A percentile compares a stretch with the other conserved stretches of the same genome.
Conservation (phyloP, 1,140 invertebrate species). For the Drosophila sturtevanti region DNA sequence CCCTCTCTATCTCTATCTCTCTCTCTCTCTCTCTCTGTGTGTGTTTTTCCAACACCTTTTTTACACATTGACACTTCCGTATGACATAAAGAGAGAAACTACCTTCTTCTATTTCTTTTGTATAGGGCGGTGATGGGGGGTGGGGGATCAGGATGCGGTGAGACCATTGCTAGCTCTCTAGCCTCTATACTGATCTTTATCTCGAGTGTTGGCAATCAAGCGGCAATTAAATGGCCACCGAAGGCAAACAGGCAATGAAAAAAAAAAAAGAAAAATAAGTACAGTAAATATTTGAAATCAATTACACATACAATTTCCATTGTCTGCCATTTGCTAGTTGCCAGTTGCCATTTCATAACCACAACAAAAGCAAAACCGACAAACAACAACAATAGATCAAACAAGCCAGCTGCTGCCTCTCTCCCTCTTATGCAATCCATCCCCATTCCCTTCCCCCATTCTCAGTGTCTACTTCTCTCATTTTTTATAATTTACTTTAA, state of each 20-base stretch:
- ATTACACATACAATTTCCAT: constrained; percentile 64
- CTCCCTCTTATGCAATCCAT: neutral
- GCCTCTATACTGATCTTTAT: constrained; percentile 53
- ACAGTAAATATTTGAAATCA: constrained; percentile 76
- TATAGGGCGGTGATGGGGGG: neutral
- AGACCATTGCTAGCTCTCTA: too few relatives aligned
- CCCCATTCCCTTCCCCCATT: neutral
- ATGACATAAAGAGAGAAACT: constrained; percentile 23
- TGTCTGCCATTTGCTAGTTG: constrained; percentile 55
- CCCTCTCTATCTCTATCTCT: neutral
- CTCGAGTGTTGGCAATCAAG: constrained; percentile 67
- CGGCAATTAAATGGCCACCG: constrained; percentile 68
- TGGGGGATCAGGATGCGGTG: constrained; percentile 26
- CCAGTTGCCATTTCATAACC: constrained; percentile 75
- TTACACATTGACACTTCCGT: constrained; percentile 76
- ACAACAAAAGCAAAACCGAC: constrained; percentile 60
- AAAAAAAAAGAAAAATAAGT: neutral
- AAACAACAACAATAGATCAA: constrained; percentile 8
- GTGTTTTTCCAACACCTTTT: constrained; percentile 75
- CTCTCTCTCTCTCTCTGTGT: constrained; percentile 31
- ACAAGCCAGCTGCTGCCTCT: neutral
- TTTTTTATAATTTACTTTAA: too few relatives aligned
- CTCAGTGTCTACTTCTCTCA: neutral
- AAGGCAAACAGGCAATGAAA: constrained; percentile 2
- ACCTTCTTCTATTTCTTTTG: neutral